Evolutionary conservation across 2,113 vertebrate species (phyloP), one percentile per base, ranked within the genome.

Genomic region (Forbesichthys agassizii): DNA sequence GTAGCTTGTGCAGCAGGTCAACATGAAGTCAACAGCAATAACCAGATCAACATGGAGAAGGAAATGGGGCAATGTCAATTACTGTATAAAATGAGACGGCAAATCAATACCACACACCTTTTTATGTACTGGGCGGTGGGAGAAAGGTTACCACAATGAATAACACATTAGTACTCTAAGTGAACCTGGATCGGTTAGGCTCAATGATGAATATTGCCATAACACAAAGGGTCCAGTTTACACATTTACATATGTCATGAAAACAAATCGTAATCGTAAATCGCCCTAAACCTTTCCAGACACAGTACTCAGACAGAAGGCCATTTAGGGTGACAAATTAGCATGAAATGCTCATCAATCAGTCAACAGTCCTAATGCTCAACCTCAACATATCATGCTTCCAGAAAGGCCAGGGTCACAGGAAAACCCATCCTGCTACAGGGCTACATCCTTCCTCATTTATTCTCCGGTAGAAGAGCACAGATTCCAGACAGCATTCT

Each of bases 321-420:
- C 18, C 20, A 14, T 60, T 14, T 18, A 54, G 7, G 33, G 42
- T 75, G 52, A 83, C 74, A 78, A 66, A 78, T 72, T 60, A 67
- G 59, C 73, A 73, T 4, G 11, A 62, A 0, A 0, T 2, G 16
- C 53, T 69, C 61, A 74, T 69, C 55, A 16, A 66, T 72, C 27
- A 27, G 27, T 54, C 53, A 18, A 46, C 55, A 70, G 57, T 61
- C 51, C 57, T 9, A 18, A 61, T 11, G 13, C 53, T 73, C 46
- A 64, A 70, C 61, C 60, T 56, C 58, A 33, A 58, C 49, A 51
- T 54, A 58, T 18, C 48, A 33, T 42, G 33, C 52, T 61, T 6
- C 27, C 1, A 20, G 49, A 1, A 11, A 64, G 62, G 66, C 78
- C 64, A 77, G 49, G 42, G 48, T 63, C 9, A 60, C 7, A 55